phyloP scores from a whole-genome alignment of 2,888 invertebrate species.

The Chrysolina americana region DNA sequence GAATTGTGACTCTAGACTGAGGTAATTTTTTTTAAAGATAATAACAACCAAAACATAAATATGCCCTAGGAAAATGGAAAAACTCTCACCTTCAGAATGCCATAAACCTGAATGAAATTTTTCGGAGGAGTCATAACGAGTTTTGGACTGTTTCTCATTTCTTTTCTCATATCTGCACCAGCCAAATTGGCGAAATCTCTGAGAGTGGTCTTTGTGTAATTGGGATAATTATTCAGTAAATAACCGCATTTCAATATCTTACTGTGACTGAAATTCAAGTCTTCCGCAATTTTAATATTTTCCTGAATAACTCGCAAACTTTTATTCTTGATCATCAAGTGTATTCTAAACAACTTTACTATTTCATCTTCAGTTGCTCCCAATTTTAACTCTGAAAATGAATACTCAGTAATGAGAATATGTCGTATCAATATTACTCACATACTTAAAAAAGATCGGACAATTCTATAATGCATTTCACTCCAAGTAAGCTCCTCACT shows the following conservation, averaged over 20 bases:
- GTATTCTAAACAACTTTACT: constrained; percentile 64
- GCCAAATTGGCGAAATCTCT: constrained; percentile 72
- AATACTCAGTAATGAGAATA: constrained; percentile 15
- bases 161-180: constrained; percentile 73
- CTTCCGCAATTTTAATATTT: constrained; percentile 73
- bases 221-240: constrained; percentile 74
- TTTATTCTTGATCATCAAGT: constrained; percentile 66
- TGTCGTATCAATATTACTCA: constrained; percentile 33
- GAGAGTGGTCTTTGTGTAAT: constrained; percentile 74
- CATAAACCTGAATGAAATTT: constrained; percentile 72
- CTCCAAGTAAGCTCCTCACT: constrained; percentile 57
- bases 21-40: no score
- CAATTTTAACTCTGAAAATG: constrained; percentile 68
- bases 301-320: constrained; percentile 72
- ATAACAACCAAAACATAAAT: no score
- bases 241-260: constrained; percentile 75
- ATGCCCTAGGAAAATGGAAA: neutral
- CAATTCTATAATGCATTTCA: constrained; percentile 59
- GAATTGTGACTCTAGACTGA: no score
- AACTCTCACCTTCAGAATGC: constrained; percentile 69
- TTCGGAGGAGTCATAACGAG: constrained; percentile 75
- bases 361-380: constrained; percentile 65
- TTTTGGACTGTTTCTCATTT: constrained; percentile 74
- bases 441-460: constrained; percentile 62
- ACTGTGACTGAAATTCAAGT: constrained; percentile 72